Evolutionary conservation across 1,140 invertebrate species (phyloP), one percentile per base, ranked within the genome.

Genomic region (Heliconius hewitsoni): DNA sequence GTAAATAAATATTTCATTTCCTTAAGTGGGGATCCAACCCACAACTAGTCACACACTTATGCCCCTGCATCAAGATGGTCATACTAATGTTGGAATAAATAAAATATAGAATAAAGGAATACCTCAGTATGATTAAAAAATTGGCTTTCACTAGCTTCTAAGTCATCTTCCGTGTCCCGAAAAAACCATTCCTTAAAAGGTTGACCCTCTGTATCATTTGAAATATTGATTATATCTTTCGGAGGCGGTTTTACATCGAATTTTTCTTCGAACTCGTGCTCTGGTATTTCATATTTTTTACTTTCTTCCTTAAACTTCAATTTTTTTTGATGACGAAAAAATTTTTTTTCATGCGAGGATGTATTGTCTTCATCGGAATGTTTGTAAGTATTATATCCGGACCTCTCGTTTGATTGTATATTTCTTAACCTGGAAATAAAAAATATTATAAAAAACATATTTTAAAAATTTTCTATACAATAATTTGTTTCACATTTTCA

Each of bases 191-290:
- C 85, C 42, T 90, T 82, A 66, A 94, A 94, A 42, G 86, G 84
- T 52, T 90, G 81, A 16, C 60, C 81, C 70, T 76, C 74, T 9
- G 60, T 76, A 27, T 18, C n/a, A 1, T 86, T 83, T 8, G 79
- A 83, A 18, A 76, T 78, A 76, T 82, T 86, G 18, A 79, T 8
- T 66, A 83, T 83, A 13, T 83, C 72, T 78, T 95, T 95, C 23
- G 88, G 85, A 0, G 90, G 94, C 16, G 92, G 87, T 84, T 94
- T 95, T 8, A 94, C 84, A 87, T 96, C 95, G 76, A 96, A 95
- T 77, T 87, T 95, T 39, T 95, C 93, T 84, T 95, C 95, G 76
- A 95, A 96, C 73, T 96, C 95, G 79, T 96, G 95, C 82, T 95
- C 94, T 1, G 95, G 95, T 76, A 95, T 89, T 77, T 94, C 93